These are phyloP conservation scores for Linepithema humile DNA, from an alignment of 1,140 invertebrate species.

Conservation along the genomic window DNA sequence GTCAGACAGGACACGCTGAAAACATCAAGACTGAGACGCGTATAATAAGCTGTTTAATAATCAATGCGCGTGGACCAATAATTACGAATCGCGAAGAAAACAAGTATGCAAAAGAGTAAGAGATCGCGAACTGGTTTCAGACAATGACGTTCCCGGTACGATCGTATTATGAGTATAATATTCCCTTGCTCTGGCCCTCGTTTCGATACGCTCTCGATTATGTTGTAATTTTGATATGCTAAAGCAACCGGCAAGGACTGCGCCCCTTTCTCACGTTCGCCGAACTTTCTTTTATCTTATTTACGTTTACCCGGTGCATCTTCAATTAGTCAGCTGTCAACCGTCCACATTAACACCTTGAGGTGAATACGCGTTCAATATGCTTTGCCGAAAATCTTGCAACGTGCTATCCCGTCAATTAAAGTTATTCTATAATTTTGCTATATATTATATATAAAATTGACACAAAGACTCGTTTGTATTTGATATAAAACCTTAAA, in stretches of 20 bases:
- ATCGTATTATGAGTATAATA: conserved; percentile 73
- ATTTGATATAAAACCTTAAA: not conserved
- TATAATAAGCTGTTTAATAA: conserved; percentile 83
- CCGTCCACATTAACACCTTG: not conserved
- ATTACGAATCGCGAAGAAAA: conserved; percentile 81
- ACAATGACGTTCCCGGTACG: conserved; percentile 77
- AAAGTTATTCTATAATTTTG: too few species aligned
- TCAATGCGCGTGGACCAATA: conserved; percentile 82
- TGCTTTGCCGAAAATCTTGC: too few species aligned
- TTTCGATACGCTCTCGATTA: conserved; percentile 82
- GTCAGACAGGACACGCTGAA: conserved; percentile 26
- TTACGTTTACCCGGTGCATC: conserved; percentile 19
- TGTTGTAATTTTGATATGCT: conserved; percentile 84
- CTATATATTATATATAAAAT: too few species aligned
- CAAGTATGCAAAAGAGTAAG: conserved; percentile 80
- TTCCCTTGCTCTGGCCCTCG: conserved; percentile 52
- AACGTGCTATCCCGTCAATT: too few species aligned
- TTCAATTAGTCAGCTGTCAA: conserved; percentile 26
- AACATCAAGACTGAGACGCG: conserved; percentile 63
- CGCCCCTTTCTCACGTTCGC: conserved; percentile 76
- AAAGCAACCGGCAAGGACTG: conserved; percentile 62
- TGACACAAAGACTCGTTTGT: not conserved
- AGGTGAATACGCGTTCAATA: not conserved
- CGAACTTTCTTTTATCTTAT: conserved; percentile 56
- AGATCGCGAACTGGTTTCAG: conserved; percentile 82